Percentiles rank a stretch among this genome's conserved stretches.
Conservation (phyloP, 2,113 vertebrate species). For the Merops nubicus region DNA sequence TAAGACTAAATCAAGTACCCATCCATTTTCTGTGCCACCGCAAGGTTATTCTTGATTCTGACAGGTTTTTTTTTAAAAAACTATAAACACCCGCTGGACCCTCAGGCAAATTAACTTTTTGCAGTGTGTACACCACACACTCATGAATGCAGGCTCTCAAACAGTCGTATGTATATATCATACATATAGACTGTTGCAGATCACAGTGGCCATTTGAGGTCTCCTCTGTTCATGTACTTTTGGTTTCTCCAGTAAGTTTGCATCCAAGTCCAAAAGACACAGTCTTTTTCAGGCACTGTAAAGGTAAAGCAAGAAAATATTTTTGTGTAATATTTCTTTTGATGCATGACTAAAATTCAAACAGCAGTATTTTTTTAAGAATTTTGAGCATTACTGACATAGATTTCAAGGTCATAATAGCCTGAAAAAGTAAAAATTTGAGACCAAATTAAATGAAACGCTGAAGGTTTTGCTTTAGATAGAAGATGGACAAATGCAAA, state of each 20-base stretch:
- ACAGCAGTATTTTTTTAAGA: constrained; percentile 65
- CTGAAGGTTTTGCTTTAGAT: neutral
- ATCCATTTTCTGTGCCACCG: neutral
- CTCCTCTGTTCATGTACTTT: neutral
- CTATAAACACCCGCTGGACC: no score
- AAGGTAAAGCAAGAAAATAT: constrained; percentile 27
- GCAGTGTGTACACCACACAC: neutral
- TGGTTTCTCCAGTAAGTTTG: neutral
- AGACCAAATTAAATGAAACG: neutral
- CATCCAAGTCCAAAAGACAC: neutral
- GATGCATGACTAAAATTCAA: constrained; percentile 63
- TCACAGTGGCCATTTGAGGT: neutral
- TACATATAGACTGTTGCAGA: constrained; percentile 1
- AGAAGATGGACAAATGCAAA: neutral
- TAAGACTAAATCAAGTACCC: neutral
- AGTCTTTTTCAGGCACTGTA: constrained; percentile 30
- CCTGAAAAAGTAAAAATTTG: neutral
- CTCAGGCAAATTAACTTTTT: neutral
- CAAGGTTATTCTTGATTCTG: neutral
- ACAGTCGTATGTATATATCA: neutral
- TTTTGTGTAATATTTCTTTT: constrained; percentile 63
- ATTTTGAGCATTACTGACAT: constrained; percentile 13
- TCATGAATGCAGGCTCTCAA: neutral
- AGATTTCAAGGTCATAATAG: neutral
- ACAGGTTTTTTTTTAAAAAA: neutral